Evolutionary conservation across 1,140 invertebrate species (phyloP), one percentile per base, ranked within the genome.

Genomic region (Pinna nobilis): DNA sequence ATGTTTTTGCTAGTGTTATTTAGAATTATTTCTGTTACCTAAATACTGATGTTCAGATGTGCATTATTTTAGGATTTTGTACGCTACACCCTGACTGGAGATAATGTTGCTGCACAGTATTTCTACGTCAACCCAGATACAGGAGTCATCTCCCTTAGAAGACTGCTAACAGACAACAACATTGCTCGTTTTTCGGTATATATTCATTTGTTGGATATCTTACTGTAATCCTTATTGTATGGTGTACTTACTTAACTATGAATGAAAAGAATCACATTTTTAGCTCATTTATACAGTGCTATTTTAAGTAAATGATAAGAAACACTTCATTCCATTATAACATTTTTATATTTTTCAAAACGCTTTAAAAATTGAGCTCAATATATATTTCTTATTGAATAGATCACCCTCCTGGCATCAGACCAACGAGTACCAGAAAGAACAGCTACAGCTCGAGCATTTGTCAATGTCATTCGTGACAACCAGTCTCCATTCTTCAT

Each of bases 381-480:
- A 53, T 20, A 18, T 30, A 28, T 1, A 28, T 0, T 51, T 51
- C 13, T 39, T 15, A n/a, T 51, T 32, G 39, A 71, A n/a, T 71
- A 84, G 83, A 76, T 82, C 15, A 68, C 39, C 20, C 59, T 83
- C 1, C 57, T 20, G 47, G 83, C 77, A 1, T 60, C 57, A 32
- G 82, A 86, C 53, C 75, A 82, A 49, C 59, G 79, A 30, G 67
- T 75, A 18, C 80, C 81, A 18, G 74, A 71, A 50, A 70, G 78
- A 37, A 74, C 69, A 5, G 82, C 65, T 47, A 76, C 69, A 6
- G 75, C 74, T 30, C 61, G 41, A 15, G 80, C 81, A 0, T 37
- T 74, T 13, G 71, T 85, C 33, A 78, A 49, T 5, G 79, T 84
- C 15, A 44, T 49, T 1, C 28, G 78, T 53, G 76, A 81, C 72